Base-by-base conservation (phyloP, 2,113 vertebrate genomes). In the Rhea pennata region DNA sequence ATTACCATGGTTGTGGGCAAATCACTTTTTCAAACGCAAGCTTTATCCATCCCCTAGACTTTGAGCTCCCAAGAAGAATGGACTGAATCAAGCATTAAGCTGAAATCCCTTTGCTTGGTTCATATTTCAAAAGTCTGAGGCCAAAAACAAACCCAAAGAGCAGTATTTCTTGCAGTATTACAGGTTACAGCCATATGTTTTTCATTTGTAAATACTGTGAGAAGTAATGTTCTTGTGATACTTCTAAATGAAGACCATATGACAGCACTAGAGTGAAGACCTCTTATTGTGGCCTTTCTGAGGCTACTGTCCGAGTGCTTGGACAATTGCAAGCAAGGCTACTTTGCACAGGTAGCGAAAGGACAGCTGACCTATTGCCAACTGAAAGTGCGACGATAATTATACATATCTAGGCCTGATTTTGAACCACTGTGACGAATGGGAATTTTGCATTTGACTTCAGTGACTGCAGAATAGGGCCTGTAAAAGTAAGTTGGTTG, bases 131-230 rank as follows among this genome's bases (percentile, higher is more conserved):
- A 97, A 95, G 72, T 96, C 84, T 83, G 54, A 86, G 92, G 91
- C 96, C 92, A 89, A 93, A 88, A 97, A 22, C 86, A 96, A 92
- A 97, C 92, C 89, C 92, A 92, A 97, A 93, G 89, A 96, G 66
- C 88, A 94, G 82, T 96, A 95, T 93, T 98, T 96, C 96, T 97
- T 95, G 72, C 92, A 97, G 87, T 91, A 93, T 96, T 98, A 96
- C 95, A 97, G 97, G 96, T 95, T 96, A 92, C 22, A 86, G 61
- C 90, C 97, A 96, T 96, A 53, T 98, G 98, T 82, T 98, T 98
- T 96, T 92, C 90, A 98, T 98, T 98, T 98, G 95, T 93, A 97
- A 97, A 96, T 98, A 95, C 97, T 97, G 96, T 97, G 97, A 98
- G 97, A 98, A 98, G 94, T 96, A 93, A 96, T 97, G 96, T 97